Evolutionary conservation across 1,140 invertebrate species (phyloP), one percentile per base, ranked within the genome.

Genomic region (Hypsibius dujardini): DNA sequence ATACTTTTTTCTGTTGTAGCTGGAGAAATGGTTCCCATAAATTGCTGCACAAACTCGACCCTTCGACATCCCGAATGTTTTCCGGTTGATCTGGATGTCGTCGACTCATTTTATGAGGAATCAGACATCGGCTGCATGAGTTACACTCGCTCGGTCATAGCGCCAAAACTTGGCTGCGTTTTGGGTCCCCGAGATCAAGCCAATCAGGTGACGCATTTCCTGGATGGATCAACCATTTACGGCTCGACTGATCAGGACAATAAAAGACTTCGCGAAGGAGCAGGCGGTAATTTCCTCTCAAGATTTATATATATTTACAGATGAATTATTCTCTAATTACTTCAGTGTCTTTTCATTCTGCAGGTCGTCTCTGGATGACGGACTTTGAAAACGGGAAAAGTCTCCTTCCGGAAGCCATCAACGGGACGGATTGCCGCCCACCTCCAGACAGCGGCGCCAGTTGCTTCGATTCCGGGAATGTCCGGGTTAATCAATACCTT

Each of bases 151-250:
- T 88, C 88, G 45, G 91, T 90, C 79, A 89, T 89, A 2, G 88
- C 86, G 0, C 85, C 86, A 1, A 81, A 88, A 75, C 87, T 89
- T 45, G 89, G 88, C 72, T 93, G 90, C 79, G 84, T 87, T 76
- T 82, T 92, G 72, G 80, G 86, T 70, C 80, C 83, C 45, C 82
- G 89, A 47, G 87, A 92, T 73, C 89, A 90, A 77, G 89, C 91
- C 85, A 94, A 93, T 79, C 83, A 89, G 73, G 90, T 88, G 0
- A 90, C 90, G 0, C 85, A 87, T 1, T 92, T 90, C 77, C 80
- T 95, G 3, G 92, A 95, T 76, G 92, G 85, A 1, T 91, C 89
- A 0, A 86, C 86, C 14, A 80, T 95, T 56, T 95, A 95, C 77
- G 92, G 92, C 1, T 84, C 80, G 60, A 84, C 82, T 1, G 80